Evolutionary conservation across 2,888 invertebrate genomes (phyloP), one percentile per base, ranked within the genome.

Genomic region (Spilarctia lutea): DNA sequence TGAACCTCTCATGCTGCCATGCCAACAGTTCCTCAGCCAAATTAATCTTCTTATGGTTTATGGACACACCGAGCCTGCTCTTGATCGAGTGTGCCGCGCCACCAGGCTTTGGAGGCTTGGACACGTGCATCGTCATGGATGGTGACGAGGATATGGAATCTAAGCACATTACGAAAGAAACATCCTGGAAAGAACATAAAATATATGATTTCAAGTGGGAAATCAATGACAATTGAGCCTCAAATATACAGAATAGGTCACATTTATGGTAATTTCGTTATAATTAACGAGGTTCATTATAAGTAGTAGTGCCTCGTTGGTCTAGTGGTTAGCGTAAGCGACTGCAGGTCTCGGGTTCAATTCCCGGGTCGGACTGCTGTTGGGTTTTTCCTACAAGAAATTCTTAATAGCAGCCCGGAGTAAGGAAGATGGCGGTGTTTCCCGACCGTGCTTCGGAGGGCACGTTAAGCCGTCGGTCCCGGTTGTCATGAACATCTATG

Each of bases 1-100:
- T 99, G 94, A 98, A 99, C 82, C 99, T 96, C 93, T 99, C 99
- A 89, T 99, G 99, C 88, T 99, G 99, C 99, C 99, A 99, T 0
- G 99, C 98, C 45, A 99, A 93, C 74, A 97, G 96, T 83, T 98
- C 98, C 72, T 99, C 99, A 0, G 99, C 99, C 73, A 99, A 95
- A 96, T 99, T 99, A 85, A 99, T 99, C 96, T 99, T 99, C 94
- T 99, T 99, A 88, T 99, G 99, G 13, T 97, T 96, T 68, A 98
- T 96, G 78, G 98, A 97, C 0, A 96, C 91, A 1, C 94, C 92
- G 2, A 96, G 90, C 0, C 93, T 85, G 97, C 90, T 96, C 96
- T 88, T 97, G 73, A 97, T 96, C 18, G 96, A 94, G 81, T 97
- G 96, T 11, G 98, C 97, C 0, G 98, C 96, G 0, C 98, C 97